Conservation (phyloP, 2,797 vertebrate species). For the Pangasius larnaudii region DNA sequence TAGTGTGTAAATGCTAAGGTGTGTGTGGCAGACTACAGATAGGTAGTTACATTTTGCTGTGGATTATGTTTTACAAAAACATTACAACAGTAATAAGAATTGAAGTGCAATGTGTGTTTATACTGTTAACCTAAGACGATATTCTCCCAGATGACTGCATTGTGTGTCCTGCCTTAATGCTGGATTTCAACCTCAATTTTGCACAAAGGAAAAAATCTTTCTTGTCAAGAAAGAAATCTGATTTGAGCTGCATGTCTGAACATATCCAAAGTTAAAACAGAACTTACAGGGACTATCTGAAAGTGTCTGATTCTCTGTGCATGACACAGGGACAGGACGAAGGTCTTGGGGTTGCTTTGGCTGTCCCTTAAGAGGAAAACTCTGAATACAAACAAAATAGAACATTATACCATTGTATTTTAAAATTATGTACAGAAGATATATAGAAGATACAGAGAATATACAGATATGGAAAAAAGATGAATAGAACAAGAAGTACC, state of each 20-base stretch:
- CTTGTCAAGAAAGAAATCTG: neutral
- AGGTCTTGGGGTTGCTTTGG: conserved; percentile 95
- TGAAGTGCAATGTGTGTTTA: neutral
- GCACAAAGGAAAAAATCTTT: neutral
- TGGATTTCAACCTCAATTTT: neutral
- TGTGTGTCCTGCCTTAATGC: neutral
- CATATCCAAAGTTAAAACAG: neutral
- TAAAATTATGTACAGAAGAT: neutral
- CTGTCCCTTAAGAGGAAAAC: conserved; percentile 97
- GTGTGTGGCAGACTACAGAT: neutral
- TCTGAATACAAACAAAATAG: conserved; percentile 72
- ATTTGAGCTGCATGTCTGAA: neutral
- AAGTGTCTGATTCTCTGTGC: conserved; percentile 97
- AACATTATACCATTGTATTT: neutral
- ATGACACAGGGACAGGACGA: conserved; percentile 94
- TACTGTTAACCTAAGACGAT: neutral
- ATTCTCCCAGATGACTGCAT: conserved; percentile 1
- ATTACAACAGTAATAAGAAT: neutral
- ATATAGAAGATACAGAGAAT: neutral
- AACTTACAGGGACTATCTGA: conserved; percentile 96
- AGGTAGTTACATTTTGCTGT: neutral
- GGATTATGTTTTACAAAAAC: neutral
- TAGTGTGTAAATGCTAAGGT: neutral
- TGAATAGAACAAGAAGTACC: conserved; percentile 72
- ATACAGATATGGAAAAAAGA: neutral